Evolutionary conservation across 1,140 invertebrate species (phyloP).

Genomic region (Trachelipus rathkii): DNA sequence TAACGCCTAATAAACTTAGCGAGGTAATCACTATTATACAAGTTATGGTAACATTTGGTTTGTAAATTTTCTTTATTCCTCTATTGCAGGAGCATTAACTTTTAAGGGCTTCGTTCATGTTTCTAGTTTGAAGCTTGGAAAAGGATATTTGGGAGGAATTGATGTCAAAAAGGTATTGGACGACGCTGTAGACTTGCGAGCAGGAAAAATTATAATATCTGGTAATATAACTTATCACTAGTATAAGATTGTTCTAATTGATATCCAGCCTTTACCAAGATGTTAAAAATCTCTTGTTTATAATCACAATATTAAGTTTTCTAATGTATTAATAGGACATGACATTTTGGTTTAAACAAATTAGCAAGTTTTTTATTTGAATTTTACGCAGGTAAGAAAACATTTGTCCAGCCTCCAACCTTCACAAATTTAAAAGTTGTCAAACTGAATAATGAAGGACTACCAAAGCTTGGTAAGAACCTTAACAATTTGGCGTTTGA

Average conservation of each 20-base stretch:
- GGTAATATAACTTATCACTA: background rate
- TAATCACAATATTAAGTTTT: too few species aligned
- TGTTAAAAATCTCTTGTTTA: too few species aligned
- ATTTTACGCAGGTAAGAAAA: background rate
- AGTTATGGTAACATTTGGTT: too few species aligned
- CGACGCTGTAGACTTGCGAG: background rate
- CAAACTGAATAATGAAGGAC: background rate
- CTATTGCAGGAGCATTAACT: background rate
- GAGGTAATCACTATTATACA: too few species aligned
- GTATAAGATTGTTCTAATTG: background rate
- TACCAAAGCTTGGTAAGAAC: background rate
- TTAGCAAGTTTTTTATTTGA: background rate
- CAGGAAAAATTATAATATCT: background rate
- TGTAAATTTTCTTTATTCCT: background rate
- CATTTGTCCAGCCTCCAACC: background rate
- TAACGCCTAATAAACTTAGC: too few species aligned
- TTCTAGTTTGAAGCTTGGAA: background rate
- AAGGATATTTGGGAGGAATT: background rate
- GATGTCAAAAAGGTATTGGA: background rate
- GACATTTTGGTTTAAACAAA: background rate
- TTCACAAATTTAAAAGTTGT: background rate
- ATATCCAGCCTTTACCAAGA: too few species aligned
- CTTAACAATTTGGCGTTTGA: background rate
- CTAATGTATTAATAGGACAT: background rate
- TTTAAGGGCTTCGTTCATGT: background rate